Evolutionary conservation across 2,888 invertebrate species (phyloP), one percentile per base, ranked within the genome.

Genomic region (Tenthredo amoena): DNA sequence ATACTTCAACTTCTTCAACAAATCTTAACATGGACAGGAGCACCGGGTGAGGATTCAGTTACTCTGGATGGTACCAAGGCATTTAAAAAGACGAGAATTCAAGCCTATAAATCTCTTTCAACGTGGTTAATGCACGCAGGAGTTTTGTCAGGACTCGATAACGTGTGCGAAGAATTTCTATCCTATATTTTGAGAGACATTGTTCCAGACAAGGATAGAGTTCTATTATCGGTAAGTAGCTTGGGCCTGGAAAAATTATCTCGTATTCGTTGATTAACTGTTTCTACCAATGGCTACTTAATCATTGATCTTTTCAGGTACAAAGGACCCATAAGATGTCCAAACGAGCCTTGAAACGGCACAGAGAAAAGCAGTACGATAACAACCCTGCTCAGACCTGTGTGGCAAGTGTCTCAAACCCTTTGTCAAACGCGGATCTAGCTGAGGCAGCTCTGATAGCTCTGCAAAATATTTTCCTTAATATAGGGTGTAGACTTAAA

Each of bases 91-190:
- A 86, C 91, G 4, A 88, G 90, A 86, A 88, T 91, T 55, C 86
- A 87, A 9, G 88, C 89, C 58, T 93, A 93, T 84, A 90, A 91
- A 86, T 90, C 90, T 85, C 87, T 93, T 0, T 86, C 90, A 31
- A 86, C 87, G 10, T 93, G 93, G 93, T 65, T 93, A 65, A 87
- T 85, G 34, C 88, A 88, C 84, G 88, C 88, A 9, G 88, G 89
- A n/a, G 87, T 89, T 15, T 84, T 89, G 9, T 91, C 92, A n/a
- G 90, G 90, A n/a, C 87, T 93, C 86, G 92, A 92, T 86, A 88
- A 89, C 10, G 79, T 91, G 34, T 89, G 89, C 5, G 90, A 92
- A 26, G 91, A 92, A 76, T 90, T 90, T 86, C 85, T 92, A 26
- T 84, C 88, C 7, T 88, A 87, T 58, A 88, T 93, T 86, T 86